Evolutionary conservation across 2,888 invertebrate species (phyloP).

Genomic region (Allophyes oxyacanthae): DNA sequence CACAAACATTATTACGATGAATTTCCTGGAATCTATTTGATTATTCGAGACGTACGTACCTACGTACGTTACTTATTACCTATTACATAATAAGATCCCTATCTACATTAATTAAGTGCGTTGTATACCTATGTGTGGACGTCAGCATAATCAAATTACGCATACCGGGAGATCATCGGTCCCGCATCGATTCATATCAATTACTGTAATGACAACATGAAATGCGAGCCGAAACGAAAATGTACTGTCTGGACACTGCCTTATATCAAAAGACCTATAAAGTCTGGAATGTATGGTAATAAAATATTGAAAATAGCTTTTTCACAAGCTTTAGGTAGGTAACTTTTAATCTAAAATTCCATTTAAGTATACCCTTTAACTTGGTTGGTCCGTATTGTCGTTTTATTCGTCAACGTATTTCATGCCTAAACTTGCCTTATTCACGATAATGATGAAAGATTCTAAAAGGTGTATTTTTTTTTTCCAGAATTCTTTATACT

Average conservation of each 20-base stretch:
- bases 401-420: no score
- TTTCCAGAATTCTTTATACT: no score
- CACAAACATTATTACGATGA: no score
- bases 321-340: no score
- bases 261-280: background rate
- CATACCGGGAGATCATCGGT: slow-evolving; percentile 23
- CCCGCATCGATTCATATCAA: slow-evolving; percentile 46
- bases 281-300: no score
- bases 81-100: slow-evolving; percentile 32
- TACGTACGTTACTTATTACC: slow-evolving; percentile 28
- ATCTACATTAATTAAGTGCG: slow-evolving; percentile 42
- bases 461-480: no score
- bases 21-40: slow-evolving; percentile 2
- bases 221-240: slow-evolving; percentile 11
- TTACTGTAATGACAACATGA: slow-evolving; percentile 37
- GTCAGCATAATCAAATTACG: slow-evolving; percentile 44
- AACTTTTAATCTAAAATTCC: no score
- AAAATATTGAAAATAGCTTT: no score
- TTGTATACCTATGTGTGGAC: slow-evolving; percentile 20
- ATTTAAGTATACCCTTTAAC: no score
- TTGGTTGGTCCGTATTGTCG: no score
- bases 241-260: slow-evolving; percentile 3
- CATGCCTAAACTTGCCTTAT: no score
- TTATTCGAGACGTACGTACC: slow-evolving; percentile 26
- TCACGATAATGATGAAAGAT: no score